Percentiles rank a stretch among this genome's conserved stretches.
These are phyloP conservation scores for Epinotia ramella DNA, from an alignment of 2,888 invertebrate species.

Conservation along the genomic window DNA sequence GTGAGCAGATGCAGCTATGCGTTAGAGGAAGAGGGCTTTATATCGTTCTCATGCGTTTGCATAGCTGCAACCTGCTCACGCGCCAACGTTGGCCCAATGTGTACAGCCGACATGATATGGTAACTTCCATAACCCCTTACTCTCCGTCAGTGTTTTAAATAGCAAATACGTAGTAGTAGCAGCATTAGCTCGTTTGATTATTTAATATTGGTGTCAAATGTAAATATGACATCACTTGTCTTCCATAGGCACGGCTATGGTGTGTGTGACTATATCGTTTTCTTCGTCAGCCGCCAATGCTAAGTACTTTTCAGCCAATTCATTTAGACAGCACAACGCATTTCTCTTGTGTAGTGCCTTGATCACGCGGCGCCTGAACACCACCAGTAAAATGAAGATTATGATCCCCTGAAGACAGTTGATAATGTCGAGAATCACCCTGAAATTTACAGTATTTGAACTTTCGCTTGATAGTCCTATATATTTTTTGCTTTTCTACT, in stretches of 20 bases:
- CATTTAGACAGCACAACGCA: constrained; percentile 66
- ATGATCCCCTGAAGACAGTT: constrained; percentile 87
- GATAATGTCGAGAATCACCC: constrained; percentile 84
- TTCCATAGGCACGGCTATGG: constrained; percentile 66
- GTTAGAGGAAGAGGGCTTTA: too few species aligned
- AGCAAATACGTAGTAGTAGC: not conserved
- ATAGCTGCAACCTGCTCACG: too few species aligned
- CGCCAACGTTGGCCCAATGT: too few species aligned
- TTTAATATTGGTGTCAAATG: not conserved
- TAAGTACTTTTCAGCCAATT: constrained; percentile 62
- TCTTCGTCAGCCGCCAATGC: constrained; percentile 79
- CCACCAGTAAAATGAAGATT: constrained; percentile 86
- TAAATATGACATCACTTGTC: constrained; percentile 48
- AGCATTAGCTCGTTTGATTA: not conserved
- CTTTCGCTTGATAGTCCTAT: not conserved
- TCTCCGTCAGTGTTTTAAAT: not conserved
- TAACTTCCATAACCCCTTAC: not conserved
- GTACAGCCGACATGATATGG: too few species aligned
- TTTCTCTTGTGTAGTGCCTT: constrained; percentile 68
- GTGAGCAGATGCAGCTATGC: too few species aligned
- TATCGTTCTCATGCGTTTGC: too few species aligned
- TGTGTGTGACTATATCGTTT: constrained; percentile 73
- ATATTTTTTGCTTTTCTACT: not conserved
- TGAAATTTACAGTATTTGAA: constrained; percentile 61
- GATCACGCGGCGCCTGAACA: constrained; percentile 82